phyloP scores from a whole-genome alignment of 23 tunicate genomes.

The Phallusia fumigata region DNA sequence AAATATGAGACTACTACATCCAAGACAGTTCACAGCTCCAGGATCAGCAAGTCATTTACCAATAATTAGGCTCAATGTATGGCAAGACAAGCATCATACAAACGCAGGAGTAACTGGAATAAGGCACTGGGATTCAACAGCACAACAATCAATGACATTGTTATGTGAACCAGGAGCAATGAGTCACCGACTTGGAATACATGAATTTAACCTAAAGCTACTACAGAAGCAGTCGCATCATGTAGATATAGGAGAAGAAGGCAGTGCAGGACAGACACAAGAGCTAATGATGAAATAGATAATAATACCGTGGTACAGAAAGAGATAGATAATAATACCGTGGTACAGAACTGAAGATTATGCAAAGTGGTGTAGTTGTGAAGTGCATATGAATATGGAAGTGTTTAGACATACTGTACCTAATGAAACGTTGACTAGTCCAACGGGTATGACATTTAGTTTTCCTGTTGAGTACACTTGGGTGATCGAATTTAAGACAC shows the following conservation, averaged over 20 bases:
- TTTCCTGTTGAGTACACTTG: conserved; percentile 12
- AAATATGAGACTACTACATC: background rate
- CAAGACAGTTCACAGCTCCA: background rate
- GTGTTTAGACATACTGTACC: conserved; percentile 5
- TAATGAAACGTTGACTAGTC: background rate
- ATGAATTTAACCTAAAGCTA: background rate
- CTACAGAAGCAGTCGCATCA: background rate
- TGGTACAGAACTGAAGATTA: conserved; percentile 20
- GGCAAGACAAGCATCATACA: background rate
- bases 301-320: conserved; percentile 18
- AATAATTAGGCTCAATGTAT: background rate
- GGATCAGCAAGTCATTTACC: conserved; percentile 4
- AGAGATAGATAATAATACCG: conserved; percentile 12
- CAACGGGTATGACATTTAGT: background rate
- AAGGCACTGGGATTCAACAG: background rate
- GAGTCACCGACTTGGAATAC: conserved; percentile 12
- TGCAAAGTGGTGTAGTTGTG: conserved; percentile 10
- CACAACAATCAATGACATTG: conserved; percentile 14
- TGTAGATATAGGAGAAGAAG: background rate
- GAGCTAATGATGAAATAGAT: background rate
- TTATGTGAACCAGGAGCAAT: conserved; percentile 1
- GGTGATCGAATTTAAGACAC: conserved; percentile 7
- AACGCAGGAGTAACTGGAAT: conserved; percentile 1
- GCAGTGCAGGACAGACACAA: background rate
- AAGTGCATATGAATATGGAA: background rate